A percentile compares a stretch with the other conserved stretches of the same genome.
phyloP scores from a whole-genome alignment of 2,113 vertebrate species.

The Pangasianodon hypophthalmus region DNA sequence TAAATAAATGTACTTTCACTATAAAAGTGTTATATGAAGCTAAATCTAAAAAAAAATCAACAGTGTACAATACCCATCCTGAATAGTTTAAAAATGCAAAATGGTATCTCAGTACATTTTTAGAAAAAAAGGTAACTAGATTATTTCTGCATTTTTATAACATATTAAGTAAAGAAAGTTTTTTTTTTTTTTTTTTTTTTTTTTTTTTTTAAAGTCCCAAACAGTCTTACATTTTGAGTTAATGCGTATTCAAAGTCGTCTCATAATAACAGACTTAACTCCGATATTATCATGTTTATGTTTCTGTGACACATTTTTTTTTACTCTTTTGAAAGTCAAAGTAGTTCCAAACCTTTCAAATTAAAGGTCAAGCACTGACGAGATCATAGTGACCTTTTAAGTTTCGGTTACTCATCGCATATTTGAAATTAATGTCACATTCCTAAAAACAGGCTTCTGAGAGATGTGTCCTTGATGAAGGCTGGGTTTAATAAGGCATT shows the following conservation, averaged over 20 bases:
- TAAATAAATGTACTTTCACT: not conserved
- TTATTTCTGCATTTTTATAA: not conserved
- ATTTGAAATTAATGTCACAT: constrained; percentile 49
- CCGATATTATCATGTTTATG: constrained; percentile 26
- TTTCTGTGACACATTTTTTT: not conserved
- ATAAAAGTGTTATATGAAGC: not conserved
- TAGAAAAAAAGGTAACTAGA: not conserved
- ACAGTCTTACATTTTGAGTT: not conserved
- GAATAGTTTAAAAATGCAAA: not conserved
- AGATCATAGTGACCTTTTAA: constrained; percentile 51
- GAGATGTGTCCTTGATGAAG: constrained; percentile 23
- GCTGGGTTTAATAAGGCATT: constrained; percentile 3
- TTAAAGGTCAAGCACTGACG: constrained; percentile 49
- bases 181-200: not conserved
- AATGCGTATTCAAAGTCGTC: not conserved
- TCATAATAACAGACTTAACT: constrained; percentile 14
- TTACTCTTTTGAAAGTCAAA: constrained; percentile 44
- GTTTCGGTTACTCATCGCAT: constrained; percentile 35
- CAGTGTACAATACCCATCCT: not conserved
- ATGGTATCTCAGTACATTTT: not conserved
- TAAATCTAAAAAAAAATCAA: not conserved
- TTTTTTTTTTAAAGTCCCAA: not conserved
- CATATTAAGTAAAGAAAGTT: not conserved
- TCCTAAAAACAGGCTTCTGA: not conserved
- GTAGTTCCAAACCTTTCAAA: constrained; percentile 43